Percentiles rank a stretch among this genome's conserved stretches.
phyloP scores from a whole-genome alignment of 2,888 invertebrate genomes.

The Thymelicus acteon region DNA sequence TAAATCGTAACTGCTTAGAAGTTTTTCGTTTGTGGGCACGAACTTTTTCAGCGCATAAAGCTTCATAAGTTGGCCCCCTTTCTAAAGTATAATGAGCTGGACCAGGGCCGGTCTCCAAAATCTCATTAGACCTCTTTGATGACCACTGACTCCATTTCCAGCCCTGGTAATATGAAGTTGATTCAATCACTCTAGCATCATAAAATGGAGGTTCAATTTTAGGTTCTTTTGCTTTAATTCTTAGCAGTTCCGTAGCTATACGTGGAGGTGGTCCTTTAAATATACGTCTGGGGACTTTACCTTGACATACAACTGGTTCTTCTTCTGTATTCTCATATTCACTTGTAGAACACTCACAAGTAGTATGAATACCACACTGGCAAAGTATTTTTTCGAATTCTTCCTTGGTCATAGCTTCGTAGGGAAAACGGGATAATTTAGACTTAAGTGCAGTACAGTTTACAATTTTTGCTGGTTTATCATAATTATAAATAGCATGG shows the following conservation, averaged over 20 bases:
- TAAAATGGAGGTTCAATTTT: slow-evolving; percentile 62
- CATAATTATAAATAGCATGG: slow-evolving; percentile 57
- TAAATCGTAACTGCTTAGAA: slow-evolving; percentile 66
- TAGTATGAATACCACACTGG: slow-evolving; percentile 58
- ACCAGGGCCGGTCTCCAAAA: slow-evolving; percentile 56
- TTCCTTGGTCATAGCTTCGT: slow-evolving; percentile 61
- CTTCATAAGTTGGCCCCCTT: slow-evolving; percentile 46
- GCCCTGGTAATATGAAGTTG: slow-evolving; percentile 66
- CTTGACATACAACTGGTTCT: slow-evolving; percentile 56
- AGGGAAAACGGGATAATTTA: slow-evolving; percentile 66
- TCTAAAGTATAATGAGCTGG: slow-evolving; percentile 63
- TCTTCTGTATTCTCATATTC: slow-evolving; percentile 39
- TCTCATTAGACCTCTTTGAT: slow-evolving; percentile 49
- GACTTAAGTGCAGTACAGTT: slow-evolving; percentile 64
- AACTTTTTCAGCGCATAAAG: slow-evolving; percentile 63
- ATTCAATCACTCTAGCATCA: slow-evolving; percentile 57
- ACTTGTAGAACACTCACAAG: slow-evolving; percentile 61
- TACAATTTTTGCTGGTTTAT: slow-evolving; percentile 52
- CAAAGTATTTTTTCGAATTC: slow-evolving; percentile 66
- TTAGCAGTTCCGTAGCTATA: slow-evolving; percentile 49
- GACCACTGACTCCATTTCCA: slow-evolving; percentile 75
- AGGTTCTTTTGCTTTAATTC: slow-evolving; percentile 39
- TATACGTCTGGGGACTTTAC: slow-evolving; percentile 54
- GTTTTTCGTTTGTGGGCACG: slow-evolving; percentile 59
- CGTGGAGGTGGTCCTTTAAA: slow-evolving; percentile 60